These are phyloP conservation scores for Entomobrya proxima DNA, from an alignment of 2,888 invertebrate genomes.

Conservation along the genomic window DNA sequence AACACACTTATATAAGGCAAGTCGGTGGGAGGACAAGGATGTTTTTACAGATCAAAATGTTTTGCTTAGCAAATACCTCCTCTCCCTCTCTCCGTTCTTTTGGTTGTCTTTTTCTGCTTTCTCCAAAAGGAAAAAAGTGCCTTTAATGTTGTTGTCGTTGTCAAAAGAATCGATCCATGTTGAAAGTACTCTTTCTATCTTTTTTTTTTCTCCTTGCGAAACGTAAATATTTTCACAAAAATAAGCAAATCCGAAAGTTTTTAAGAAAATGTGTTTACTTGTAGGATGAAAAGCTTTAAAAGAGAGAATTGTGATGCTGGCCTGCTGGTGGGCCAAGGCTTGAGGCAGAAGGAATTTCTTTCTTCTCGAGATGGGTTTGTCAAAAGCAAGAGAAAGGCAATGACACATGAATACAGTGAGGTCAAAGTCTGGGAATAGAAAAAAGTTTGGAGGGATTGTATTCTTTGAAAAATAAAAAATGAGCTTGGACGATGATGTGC, in stretches of 20 bases:
- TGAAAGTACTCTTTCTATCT: not conserved
- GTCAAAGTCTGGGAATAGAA: not conserved
- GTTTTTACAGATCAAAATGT: conserved; percentile 49
- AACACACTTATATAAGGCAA: no score
- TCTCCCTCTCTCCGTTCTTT: not conserved
- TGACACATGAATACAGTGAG: not conserved
- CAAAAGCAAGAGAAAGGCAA: not conserved
- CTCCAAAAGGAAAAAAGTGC: not conserved
- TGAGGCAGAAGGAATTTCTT: not conserved
- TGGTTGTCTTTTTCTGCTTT: not conserved
- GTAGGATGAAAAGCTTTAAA: conserved; percentile 7
- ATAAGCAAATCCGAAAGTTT: not conserved
- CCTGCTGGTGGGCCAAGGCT: not conserved
- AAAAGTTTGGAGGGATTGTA: not conserved
- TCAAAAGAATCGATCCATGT: not conserved
- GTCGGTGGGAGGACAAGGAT: not conserved
- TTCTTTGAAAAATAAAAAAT: no score
- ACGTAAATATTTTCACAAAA: conserved; percentile 21
- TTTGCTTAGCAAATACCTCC: conserved; percentile 28
- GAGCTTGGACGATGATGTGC: no score
- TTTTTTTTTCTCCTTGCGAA: conserved; percentile 1
- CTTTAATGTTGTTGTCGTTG: not conserved
- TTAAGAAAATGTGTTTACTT: conserved; percentile 22
- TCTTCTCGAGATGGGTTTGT: not conserved
- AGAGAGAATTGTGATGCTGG: not conserved